These are phyloP conservation scores for Hoplias malabaricus DNA, from an alignment of 2,113 vertebrate genomes.

Conservation along the genomic window DNA sequence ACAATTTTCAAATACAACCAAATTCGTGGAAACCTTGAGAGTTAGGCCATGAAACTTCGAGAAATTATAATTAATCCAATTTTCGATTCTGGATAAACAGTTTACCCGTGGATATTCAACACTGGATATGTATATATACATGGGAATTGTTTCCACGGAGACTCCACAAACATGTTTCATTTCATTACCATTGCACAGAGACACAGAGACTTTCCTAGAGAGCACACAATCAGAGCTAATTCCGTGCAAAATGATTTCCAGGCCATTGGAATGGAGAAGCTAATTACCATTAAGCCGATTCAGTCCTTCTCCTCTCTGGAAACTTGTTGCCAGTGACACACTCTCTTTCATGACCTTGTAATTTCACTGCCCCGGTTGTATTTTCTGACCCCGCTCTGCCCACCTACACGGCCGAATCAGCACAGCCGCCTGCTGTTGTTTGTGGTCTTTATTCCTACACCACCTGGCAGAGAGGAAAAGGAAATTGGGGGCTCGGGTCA, in stretches of 20 bases:
- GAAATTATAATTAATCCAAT: conserved; percentile 13
- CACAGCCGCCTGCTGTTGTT: conserved; percentile 13
- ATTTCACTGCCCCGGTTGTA: conserved; percentile 31
- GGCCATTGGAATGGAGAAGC: conserved; percentile 27
- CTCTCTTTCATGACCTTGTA: conserved; percentile 39
- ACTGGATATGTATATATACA: conserved; percentile 18
- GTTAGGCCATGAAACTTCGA: conserved; percentile 1
- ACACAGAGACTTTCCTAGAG: conserved; percentile 43
- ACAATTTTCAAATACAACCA: background rate
- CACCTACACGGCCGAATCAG: conserved; percentile 41
- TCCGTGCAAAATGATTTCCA: conserved; percentile 36
- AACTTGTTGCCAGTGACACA: conserved; percentile 33
- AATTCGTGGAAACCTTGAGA: background rate
- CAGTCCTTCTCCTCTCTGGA: conserved; percentile 3
- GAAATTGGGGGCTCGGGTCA: conserved; percentile 28
- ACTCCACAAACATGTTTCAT: conserved; percentile 45
- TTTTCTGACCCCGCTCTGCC: conserved; percentile 39
- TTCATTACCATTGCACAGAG: conserved; percentile 36
- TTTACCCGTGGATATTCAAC: background rate
- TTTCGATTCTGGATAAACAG: background rate
- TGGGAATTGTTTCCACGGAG: conserved; percentile 36
- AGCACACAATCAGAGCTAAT: conserved; percentile 39
- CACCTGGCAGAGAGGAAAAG: conserved; percentile 37
- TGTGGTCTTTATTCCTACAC: conserved; percentile 33
- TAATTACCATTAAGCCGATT: conserved; percentile 25